Percentiles rank a stretch among this genome's conserved stretches.
phyloP scores from a whole-genome alignment of 2,113 vertebrate genomes.

The Pygoscelis antarcticus region DNA sequence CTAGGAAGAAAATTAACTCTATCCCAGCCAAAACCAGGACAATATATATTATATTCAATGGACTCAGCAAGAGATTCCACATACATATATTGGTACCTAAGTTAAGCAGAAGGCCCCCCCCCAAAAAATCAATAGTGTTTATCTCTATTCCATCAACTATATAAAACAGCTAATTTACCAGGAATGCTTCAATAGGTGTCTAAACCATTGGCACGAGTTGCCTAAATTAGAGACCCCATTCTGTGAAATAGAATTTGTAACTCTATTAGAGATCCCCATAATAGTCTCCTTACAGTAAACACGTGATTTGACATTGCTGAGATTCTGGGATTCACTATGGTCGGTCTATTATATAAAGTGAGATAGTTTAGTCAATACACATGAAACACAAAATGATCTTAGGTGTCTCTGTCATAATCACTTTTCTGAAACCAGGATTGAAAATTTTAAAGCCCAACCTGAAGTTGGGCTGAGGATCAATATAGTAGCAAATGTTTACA shows the following conservation, averaged over 20 bases:
- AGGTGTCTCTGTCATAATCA: background rate
- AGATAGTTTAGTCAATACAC: background rate
- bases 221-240: background rate
- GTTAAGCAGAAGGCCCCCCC: background rate
- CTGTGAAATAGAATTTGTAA: background rate
- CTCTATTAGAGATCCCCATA: background rate
- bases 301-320: background rate
- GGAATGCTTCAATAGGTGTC: background rate
- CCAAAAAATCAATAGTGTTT: background rate
- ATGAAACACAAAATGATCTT: background rate
- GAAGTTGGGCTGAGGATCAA: background rate
- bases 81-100: background rate
- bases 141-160: background rate
- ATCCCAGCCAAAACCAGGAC: too few species aligned
- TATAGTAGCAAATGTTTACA: background rate
- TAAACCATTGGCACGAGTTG: background rate
- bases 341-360: background rate
- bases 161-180: background rate
- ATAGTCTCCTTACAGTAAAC: background rate
- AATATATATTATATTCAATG: background rate
- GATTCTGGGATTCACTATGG: background rate
- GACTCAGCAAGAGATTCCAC: background rate
- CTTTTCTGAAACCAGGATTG: background rate
- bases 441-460: background rate
- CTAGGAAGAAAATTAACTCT: too few species aligned